Base-by-base conservation (phyloP, 2,113 vertebrate genomes). In the Alces alces region DNA sequence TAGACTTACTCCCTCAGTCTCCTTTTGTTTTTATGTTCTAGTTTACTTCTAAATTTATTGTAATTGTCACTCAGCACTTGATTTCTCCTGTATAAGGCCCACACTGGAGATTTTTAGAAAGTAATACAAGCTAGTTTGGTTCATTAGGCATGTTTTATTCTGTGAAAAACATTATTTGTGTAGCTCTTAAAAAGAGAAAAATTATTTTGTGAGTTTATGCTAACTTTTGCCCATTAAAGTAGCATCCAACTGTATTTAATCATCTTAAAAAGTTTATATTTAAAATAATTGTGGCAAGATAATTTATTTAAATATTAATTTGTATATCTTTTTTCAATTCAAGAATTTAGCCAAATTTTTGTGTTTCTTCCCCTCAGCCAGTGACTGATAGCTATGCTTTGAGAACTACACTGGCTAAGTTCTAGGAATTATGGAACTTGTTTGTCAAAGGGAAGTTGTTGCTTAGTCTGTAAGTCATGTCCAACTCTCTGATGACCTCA, bases 11-110 rank as follows among this genome's bases (percentile, higher is more conserved):
- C 39, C 19, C 76, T 89, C 43, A 47, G 36, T 87, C 3, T 86
- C 64, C 50, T 96, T 96, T 78, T 92, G 47, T 39, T 89, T 87
- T 94, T 80, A 90, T 93, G 17, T 91, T 98, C 50, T 85, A 90
- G 33, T 86, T 96, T 50, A 95, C 25, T 57, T 90, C n/a, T 88
- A 64, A 66, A 84, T 58, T 84, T 87, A 76, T 52, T 84, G 23
- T 87, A 78, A 14, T 28, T 61, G 33, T 15, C 45, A 87, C 78
- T 96, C 30, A 86, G 43, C 10, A 50, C 12, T 90, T 79, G 60
- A 89, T 90, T 90, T 97, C n/a, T 90, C 14, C 27, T 73, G 57
- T 33, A 87, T 89, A 92, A 43, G 27, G 3, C 54, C 79, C 19
- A 85, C 14, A 78, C 5, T 60, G 28, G 28, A 92, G 47, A 82